Conservation (phyloP, 1,140 invertebrate species). For the Zophobas atratus region DNA sequence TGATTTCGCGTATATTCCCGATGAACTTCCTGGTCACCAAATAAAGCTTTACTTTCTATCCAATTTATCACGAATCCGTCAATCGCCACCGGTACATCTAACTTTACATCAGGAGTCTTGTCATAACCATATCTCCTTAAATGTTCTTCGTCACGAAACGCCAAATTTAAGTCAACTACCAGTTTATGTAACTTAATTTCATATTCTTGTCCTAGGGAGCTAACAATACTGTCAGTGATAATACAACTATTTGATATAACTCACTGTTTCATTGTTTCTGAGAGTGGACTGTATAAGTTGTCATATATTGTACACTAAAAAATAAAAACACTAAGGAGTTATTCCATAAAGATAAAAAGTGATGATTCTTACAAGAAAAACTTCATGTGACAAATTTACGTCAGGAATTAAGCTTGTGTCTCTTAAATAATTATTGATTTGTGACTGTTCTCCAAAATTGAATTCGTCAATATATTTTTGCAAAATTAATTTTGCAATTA, state of each 20-base stretch:
- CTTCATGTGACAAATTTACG: conserved; percentile 81
- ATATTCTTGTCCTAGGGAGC: conserved; percentile 83
- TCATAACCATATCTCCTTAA: conserved; percentile 89
- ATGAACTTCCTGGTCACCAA: conserved; percentile 89
- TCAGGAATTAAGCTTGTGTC: conserved; percentile 82
- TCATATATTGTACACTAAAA: conserved; percentile 79
- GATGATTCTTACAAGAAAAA: conserved; percentile 77
- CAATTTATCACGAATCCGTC: conserved; percentile 92
- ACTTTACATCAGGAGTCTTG: conserved; percentile 95
- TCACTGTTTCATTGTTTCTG: conserved; percentile 82
- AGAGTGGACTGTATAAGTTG: conserved; percentile 83
- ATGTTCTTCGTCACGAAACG: conserved; percentile 87
- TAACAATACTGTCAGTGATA: conserved; percentile 59
- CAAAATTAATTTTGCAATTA: conserved; percentile 78
- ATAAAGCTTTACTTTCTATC: conserved; percentile 97
- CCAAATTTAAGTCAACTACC: conserved; percentile 74
- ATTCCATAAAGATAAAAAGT: background rate
- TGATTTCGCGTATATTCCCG: conserved; percentile 90
- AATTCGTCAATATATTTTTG: conserved; percentile 72
- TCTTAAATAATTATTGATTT: conserved; percentile 77
- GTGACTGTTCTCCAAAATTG: conserved; percentile 41
- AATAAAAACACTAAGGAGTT: background rate
- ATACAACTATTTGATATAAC: conserved; percentile 55
- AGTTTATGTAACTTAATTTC: conserved; percentile 78
- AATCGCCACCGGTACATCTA: conserved; percentile 90